Conservation (phyloP, 1,140 invertebrate species). For the Eciton burchellii region DNA sequence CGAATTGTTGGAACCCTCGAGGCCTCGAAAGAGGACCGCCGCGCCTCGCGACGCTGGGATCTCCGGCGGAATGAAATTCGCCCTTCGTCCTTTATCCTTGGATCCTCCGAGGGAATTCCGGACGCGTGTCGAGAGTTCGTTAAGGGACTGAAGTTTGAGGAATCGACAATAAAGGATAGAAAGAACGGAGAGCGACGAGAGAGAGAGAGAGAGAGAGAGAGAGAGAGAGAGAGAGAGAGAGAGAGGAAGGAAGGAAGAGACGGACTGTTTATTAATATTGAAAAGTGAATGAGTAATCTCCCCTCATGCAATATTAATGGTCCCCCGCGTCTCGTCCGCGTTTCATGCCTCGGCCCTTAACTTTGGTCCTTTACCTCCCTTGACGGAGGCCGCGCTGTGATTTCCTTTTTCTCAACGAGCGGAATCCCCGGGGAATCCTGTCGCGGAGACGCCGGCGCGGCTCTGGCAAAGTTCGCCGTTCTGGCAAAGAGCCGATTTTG, state of each 20-base stretch:
- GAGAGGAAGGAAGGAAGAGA: background rate
- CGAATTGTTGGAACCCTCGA: slow-evolving; percentile 52
- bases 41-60: background rate
- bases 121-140: slow-evolving; percentile 47
- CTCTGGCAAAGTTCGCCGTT: background rate
- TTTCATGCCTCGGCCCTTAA: slow-evolving; percentile 21
- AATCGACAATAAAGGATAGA: background rate
- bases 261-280: slow-evolving; percentile 49
- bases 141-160: slow-evolving; percentile 34
- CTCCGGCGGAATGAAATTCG: slow-evolving; percentile 31
- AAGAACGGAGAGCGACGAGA: background rate
- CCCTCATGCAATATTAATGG: slow-evolving; percentile 48
- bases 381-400: slow-evolving; percentile 1
- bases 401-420: slow-evolving; percentile 25
- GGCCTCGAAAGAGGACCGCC: background rate
- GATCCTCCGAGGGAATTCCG: slow-evolving; percentile 31
- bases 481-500: too few relatives aligned
- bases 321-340: background rate
- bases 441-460: background rate
- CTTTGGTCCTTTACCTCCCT: slow-evolving; percentile 16
- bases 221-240: too few relatives aligned
- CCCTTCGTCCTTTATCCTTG: slow-evolving; percentile 45
- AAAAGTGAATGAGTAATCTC: slow-evolving; percentile 39
- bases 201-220: too few relatives aligned
- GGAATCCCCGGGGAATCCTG: slow-evolving; percentile 11